Evolutionary conservation across 2,113 vertebrate species (phyloP).

Genomic region (Hepsetus odoe): DNA sequence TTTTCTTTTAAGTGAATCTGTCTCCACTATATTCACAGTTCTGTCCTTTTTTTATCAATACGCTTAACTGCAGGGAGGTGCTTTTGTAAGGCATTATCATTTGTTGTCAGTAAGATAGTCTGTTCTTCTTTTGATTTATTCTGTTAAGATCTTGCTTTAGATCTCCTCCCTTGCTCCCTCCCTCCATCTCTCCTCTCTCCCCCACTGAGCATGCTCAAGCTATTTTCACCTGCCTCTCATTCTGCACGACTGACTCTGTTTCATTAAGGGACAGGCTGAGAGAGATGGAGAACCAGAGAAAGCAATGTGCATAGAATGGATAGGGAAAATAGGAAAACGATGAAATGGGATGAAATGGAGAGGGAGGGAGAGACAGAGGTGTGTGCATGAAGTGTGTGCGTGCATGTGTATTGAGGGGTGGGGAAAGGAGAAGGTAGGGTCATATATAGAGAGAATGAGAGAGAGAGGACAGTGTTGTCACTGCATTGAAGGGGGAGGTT

Average conservation of each 20-base stretch:
- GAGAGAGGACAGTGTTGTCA: constrained; percentile 61
- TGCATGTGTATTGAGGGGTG: neutral
- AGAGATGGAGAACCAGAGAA: constrained; percentile 4
- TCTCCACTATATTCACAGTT: neutral
- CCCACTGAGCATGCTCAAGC: neutral
- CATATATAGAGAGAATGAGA: constrained; percentile 14
- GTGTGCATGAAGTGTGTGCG: constrained; percentile 5
- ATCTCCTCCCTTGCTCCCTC: neutral
- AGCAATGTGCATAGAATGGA: neutral
- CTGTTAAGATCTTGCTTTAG: neutral
- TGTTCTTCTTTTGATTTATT: constrained; percentile 20
- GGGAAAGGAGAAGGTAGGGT: neutral
- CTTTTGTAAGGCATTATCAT: constrained; percentile 18
- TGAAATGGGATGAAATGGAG: constrained; percentile 13
- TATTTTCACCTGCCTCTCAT: constrained; percentile 26
- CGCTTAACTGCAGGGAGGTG: neutral
- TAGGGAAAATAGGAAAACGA: neutral
- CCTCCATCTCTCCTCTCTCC: constrained; percentile 2
- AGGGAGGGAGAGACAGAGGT: neutral
- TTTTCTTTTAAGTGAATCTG: neutral
- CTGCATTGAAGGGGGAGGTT: constrained; percentile 72
- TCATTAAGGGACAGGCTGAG: constrained; percentile 20
- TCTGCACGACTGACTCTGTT: constrained; percentile 32
- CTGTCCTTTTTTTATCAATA: neutral
- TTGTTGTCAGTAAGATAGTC: constrained; percentile 2